Percentiles rank a stretch among this genome's conserved stretches.
phyloP scores from a whole-genome alignment of 2,888 invertebrate genomes.

The Dorcus hopei region DNA sequence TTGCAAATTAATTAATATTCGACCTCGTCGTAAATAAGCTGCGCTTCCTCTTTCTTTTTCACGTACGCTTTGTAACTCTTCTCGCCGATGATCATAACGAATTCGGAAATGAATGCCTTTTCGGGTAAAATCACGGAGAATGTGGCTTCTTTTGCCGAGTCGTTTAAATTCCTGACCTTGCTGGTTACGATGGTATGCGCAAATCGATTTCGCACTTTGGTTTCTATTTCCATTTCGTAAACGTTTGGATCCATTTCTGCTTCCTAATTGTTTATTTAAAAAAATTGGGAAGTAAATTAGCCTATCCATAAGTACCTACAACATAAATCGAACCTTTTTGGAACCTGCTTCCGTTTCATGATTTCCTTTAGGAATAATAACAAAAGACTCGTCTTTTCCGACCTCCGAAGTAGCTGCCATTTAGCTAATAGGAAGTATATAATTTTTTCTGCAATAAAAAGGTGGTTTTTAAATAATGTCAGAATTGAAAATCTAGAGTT shows the following conservation, averaged over 20 bases:
- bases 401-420: no score
- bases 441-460: no score
- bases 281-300: no score
- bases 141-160: conserved; percentile 59
- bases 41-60: conserved; percentile 63
- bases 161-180: conserved; percentile 60
- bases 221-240: conserved; percentile 60
- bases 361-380: no score
- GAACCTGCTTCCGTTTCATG: no score
- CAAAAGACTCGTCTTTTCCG: no score
- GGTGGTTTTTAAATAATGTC: conserved; percentile 45
- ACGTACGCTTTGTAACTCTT: conserved; percentile 64
- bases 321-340: no score
- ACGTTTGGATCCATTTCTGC: conserved; percentile 46
- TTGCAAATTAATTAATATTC: no score
- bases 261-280: conserved; percentile 36
- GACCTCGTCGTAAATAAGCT: conserved; percentile 48
- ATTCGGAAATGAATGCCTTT: conserved; percentile 67
- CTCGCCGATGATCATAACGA: conserved; percentile 63
- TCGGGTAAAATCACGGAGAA: conserved; percentile 67
- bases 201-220: conserved; percentile 63
- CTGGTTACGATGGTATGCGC: conserved; percentile 64
- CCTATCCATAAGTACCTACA: no score
- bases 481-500: no score
- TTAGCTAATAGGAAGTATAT: no score